Percentiles rank a stretch among this genome's conserved stretches.
These are phyloP conservation scores for Acronicta aceris DNA, from an alignment of 2,888 invertebrate species.

Conservation along the genomic window DNA sequence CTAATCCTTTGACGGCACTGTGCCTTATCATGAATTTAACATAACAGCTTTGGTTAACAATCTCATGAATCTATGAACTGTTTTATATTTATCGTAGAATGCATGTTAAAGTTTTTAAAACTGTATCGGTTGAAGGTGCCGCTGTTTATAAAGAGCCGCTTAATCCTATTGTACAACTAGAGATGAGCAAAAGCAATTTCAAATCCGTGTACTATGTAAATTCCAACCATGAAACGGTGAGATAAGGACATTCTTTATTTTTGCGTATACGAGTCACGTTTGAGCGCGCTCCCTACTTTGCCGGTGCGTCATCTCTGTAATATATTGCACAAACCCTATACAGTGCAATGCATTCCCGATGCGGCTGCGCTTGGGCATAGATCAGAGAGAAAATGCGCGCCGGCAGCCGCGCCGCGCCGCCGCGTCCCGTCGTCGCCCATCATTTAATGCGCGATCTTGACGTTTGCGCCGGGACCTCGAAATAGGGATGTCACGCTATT, in stretches of 20 bases:
- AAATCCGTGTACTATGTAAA: conserved; percentile 31
- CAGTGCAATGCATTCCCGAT: conserved; percentile 50
- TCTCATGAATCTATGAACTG: conserved; percentile 3
- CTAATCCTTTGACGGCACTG: background rate
- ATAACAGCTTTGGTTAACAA: conserved; percentile 20
- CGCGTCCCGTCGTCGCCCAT: conserved; percentile 4
- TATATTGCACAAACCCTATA: conserved; percentile 47
- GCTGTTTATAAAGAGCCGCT: conserved; percentile 17
- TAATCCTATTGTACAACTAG: conserved; percentile 26
- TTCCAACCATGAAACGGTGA: conserved; percentile 23
- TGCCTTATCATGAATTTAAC: conserved; percentile 38
- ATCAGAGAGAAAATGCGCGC: conserved; percentile 58
- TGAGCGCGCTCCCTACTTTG: conserved; percentile 28
- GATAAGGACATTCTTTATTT: conserved; percentile 51
- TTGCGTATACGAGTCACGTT: conserved; percentile 47
- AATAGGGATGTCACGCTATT: conserved; percentile 24
- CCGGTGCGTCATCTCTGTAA: conserved; percentile 53
- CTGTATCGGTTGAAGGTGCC: conserved; percentile 9
- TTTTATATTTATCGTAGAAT: conserved; percentile 21
- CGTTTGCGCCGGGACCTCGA: conserved; percentile 10
- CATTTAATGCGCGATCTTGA: conserved; percentile 26
- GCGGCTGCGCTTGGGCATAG: conserved; percentile 57
- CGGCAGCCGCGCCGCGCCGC: background rate
- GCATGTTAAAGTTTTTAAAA: conserved; percentile 12
- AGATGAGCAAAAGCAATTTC: conserved; percentile 31